Base-by-base conservation (phyloP, 2,797 vertebrate genomes). In the Anguilla obscura region DNA sequence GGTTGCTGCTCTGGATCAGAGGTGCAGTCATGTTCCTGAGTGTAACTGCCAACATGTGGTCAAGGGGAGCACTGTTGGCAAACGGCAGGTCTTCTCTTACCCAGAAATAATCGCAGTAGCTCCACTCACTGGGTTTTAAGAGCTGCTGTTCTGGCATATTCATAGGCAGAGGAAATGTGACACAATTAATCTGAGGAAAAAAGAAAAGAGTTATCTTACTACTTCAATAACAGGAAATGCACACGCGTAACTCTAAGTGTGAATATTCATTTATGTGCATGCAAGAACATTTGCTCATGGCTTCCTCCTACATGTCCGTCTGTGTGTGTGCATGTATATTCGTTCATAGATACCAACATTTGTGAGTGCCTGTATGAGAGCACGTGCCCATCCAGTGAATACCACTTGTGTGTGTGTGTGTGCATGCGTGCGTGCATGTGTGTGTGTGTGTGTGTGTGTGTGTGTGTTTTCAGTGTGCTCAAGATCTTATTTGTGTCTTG, bases 31-130 rank as follows among this genome's bases (percentile, higher is more conserved):
- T 50, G 40, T 82, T 82, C 45, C 45, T n/a, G 40, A 45, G 45
- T 50, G 79, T 50, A 50, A 50, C n/a, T 5, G 40, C 40, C 79
- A 82, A 48, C 45, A n/a, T 6, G 9, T 82, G 79, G 79, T 82
- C 79, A 82, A 52, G 30, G 8, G 21, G 50, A 16, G 12, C 52
- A 56, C 24, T 56, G 27, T 9, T 33, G 27, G 50, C 27, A 30
- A 33, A 52, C 10, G 30, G 33, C 6, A 89, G 50, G 63, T 85
- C 71, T 63, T 89, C 24, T 27, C 96, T 96, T 96, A 99, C 98
- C 98, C 98, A 99, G 93, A 99, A 99, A 94, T 97, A 99, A 95
- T 99, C 98, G n/a, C 98, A 99, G 96, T 99, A 99, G 95, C 98
- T 99, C 98, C 98, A 99, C 89, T 99, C 98, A 0, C 94, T 94